Conservation (phyloP, 2,888 invertebrate genomes). For the Netelia melanura region DNA sequence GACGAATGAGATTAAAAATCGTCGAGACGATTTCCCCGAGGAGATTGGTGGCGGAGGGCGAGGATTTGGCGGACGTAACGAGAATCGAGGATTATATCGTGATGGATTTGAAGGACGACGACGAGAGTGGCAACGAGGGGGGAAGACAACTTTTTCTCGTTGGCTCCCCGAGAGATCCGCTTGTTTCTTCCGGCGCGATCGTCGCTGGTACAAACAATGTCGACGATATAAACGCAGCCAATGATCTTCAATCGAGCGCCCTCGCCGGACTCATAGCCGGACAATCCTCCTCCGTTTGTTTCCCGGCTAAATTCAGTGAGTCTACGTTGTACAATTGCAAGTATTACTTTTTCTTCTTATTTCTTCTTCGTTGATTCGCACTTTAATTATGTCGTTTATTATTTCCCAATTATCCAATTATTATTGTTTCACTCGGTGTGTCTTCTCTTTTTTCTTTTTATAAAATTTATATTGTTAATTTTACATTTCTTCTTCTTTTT, state of each 20-base stretch:
- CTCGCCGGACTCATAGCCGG: constrained; percentile 82
- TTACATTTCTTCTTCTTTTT: not conserved
- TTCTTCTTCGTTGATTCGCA: not conserved
- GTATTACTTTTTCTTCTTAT: not conserved
- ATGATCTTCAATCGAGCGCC: constrained; percentile 81
- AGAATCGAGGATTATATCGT: constrained; percentile 64
- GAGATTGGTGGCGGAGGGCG: constrained; percentile 1
- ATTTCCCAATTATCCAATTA: not conserved
- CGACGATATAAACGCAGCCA: constrained; percentile 79
- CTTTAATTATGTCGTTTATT: not conserved
- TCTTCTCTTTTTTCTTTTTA: not conserved
- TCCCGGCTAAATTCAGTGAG: constrained; percentile 84
- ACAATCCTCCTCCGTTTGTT: constrained; percentile 83
- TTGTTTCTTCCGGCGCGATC: constrained; percentile 81
- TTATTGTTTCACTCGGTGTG: not conserved
- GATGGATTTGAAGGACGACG: constrained; percentile 83
- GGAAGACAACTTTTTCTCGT: constrained; percentile 81
- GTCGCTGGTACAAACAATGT: constrained; percentile 75
- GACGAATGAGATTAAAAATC: constrained; percentile 11
- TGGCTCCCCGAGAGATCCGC: constrained; percentile 81
- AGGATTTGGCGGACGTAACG: constrained; percentile 23
- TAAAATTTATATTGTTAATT: not conserved
- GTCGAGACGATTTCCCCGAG: constrained; percentile 65
- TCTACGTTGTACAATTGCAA: constrained; percentile 57
- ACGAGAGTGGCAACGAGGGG: constrained; percentile 77